These are phyloP conservation scores for Ranitomeya variabilis DNA, from an alignment of 2,113 vertebrate genomes.

Conservation along the genomic window DNA sequence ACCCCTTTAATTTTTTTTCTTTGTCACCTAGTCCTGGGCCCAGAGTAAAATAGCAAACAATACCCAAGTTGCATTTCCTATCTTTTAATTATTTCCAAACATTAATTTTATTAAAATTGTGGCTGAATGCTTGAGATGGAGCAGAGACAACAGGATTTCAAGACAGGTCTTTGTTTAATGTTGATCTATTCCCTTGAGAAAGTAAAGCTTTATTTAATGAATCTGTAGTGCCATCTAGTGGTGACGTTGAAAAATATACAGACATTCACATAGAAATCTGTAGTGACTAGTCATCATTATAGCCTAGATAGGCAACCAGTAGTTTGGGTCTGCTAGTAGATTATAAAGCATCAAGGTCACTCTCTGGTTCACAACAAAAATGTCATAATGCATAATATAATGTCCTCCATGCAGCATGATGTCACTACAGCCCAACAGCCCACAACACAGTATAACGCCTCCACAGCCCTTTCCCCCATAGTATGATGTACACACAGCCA, in stretches of 20 bases:
- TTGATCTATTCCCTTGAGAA: neutral
- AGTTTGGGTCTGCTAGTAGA: too few species aligned
- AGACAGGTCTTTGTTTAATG: neutral
- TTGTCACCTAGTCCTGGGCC: neutral
- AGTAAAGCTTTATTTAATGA: neutral
- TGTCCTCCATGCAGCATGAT: too few species aligned
- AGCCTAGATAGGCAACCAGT: too few species aligned
- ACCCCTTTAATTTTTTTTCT: neutral
- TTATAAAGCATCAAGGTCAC: too few species aligned
- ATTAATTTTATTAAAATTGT: neutral
- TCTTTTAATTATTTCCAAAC: neutral
- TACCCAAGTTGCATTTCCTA: neutral
- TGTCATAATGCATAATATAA: too few species aligned
- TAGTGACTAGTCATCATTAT: too few species aligned
- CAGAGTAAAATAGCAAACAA: neutral
- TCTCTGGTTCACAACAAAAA: too few species aligned
- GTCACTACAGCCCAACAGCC: too few species aligned
- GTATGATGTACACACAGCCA: too few species aligned
- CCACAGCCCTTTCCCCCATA: too few species aligned
- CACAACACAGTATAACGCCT: too few species aligned
- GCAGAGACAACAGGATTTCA: neutral
- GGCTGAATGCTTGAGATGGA: neutral
- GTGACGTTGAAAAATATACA: neutral
- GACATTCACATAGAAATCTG: too few species aligned
- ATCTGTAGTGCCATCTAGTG: constrained; percentile 21